These are phyloP conservation scores for Litocranius walleri DNA, from an alignment of 2,113 vertebrate species.

Conservation along the genomic window DNA sequence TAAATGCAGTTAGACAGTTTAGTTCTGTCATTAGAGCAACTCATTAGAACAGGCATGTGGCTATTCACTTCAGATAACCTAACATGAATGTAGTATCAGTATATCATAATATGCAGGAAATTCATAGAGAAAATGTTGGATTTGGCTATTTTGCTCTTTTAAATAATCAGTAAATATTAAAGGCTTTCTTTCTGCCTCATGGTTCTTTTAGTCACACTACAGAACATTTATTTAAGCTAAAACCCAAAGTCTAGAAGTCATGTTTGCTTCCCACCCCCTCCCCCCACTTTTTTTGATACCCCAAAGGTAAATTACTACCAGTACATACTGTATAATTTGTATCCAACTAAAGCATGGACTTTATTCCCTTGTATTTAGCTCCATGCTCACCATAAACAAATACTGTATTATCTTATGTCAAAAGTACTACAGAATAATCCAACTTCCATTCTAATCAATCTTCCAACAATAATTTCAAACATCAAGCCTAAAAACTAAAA, in stretches of 20 bases:
- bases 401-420: neutral
- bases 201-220: neutral
- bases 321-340: neutral
- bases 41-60: too few relatives aligned
- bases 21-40: neutral
- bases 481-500: neutral
- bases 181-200: neutral
- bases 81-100: neutral
- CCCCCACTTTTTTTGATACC: rapidly evolving
- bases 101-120: neutral
- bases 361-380: neutral
- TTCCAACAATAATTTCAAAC: neutral
- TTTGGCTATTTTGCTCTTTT: neutral
- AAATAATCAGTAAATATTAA: neutral
- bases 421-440: neutral
- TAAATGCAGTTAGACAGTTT: neutral
- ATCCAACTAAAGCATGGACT: neutral
- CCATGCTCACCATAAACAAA: neutral
- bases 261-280: neutral
- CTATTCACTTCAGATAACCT: neutral
- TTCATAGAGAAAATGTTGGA: neutral
- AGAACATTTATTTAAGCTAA: neutral
- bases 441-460: neutral
- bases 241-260: neutral
- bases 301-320: neutral